Evolutionary conservation across 2,113 vertebrate species (phyloP).

Genomic region (Dipodomys stephensi): DNA sequence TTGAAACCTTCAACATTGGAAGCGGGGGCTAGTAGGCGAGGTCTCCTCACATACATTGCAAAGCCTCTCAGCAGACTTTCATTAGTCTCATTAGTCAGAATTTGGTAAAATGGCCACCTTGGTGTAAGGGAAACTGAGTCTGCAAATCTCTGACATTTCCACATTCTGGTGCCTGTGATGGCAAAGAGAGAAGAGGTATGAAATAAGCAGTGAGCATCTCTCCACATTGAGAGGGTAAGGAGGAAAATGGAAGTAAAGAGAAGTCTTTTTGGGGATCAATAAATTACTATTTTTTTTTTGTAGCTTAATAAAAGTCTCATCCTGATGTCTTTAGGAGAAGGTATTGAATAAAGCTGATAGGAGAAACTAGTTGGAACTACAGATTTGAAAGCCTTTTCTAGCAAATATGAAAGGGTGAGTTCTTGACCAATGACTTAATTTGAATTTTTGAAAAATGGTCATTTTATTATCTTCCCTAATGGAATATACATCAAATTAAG

Average conservation of each 20-base stretch:
- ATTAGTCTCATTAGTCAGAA: constrained; percentile 6
- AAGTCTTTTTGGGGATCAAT: constrained; percentile 17
- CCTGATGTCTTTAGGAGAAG: constrained; percentile 1
- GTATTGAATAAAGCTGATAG: neutral
- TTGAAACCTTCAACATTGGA: neutral
- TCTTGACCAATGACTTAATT: constrained; percentile 59
- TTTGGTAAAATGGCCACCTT: constrained; percentile 20
- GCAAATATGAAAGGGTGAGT: constrained; percentile 18
- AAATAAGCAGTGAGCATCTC: neutral
- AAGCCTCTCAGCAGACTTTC: neutral
- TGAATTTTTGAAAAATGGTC: constrained; percentile 67
- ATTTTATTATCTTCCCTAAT: constrained; percentile 71
- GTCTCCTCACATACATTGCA: neutral
- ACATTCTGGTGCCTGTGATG: neutral
- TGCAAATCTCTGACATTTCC: constrained; percentile 8
- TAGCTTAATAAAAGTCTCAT: neutral
- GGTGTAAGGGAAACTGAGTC: neutral
- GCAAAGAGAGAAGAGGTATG: neutral
- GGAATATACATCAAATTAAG: constrained; percentile 55
- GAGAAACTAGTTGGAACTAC: constrained; percentile 8
- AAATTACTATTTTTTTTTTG: neutral
- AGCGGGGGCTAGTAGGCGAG: neutral
- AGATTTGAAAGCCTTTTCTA: constrained; percentile 40
- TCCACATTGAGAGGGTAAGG: neutral
- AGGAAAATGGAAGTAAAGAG: constrained; percentile 11